Percentiles rank a stretch among this genome's conserved stretches.
Evolutionary conservation across 1,140 invertebrate species (phyloP).

Genomic region (Solen grandis): DNA sequence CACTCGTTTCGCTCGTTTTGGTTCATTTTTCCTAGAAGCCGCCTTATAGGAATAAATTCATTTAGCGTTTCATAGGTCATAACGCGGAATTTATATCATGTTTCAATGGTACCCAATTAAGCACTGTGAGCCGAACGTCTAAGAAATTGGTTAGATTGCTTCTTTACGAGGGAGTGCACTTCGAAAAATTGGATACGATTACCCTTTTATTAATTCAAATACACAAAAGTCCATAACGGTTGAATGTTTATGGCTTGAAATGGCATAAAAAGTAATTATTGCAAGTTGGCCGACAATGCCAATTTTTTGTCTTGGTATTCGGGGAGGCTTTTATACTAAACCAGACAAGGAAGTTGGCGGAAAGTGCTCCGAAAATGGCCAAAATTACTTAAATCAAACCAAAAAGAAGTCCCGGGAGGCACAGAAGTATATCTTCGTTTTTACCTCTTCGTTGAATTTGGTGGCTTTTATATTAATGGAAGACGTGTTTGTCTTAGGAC

Average conservation of each 20-base stretch:
- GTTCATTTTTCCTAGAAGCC: slow-evolving; percentile 40
- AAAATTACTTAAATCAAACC: background rate
- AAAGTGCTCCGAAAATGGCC: background rate
- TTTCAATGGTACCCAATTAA: slow-evolving; percentile 53
- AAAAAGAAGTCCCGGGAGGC: background rate
- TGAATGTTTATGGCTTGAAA: slow-evolving; percentile 3
- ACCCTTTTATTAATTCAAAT: slow-evolving; percentile 55
- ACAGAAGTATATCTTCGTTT: background rate
- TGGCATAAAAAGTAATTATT: background rate
- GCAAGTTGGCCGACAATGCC: background rate
- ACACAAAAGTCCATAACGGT: slow-evolving; percentile 49
- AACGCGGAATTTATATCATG: slow-evolving; percentile 58
- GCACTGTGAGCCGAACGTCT: slow-evolving; percentile 18
- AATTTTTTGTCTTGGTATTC: background rate
- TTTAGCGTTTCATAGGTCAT: slow-evolving; percentile 58
- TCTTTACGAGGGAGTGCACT: slow-evolving; percentile 55
- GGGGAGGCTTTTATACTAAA: background rate
- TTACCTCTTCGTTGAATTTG: background rate
- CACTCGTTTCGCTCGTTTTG: slow-evolving; percentile 45
- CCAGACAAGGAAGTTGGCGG: background rate
- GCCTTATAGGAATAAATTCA: slow-evolving; percentile 50
- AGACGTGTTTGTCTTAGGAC: too few species aligned
- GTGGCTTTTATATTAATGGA: background rate
- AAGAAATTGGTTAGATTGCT: slow-evolving; percentile 54
- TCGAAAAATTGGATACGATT: slow-evolving; percentile 53